Percentiles rank a stretch among this genome's conserved stretches.
phyloP scores from a whole-genome alignment of 2,113 vertebrate species.

The Piprites chloris region DNA sequence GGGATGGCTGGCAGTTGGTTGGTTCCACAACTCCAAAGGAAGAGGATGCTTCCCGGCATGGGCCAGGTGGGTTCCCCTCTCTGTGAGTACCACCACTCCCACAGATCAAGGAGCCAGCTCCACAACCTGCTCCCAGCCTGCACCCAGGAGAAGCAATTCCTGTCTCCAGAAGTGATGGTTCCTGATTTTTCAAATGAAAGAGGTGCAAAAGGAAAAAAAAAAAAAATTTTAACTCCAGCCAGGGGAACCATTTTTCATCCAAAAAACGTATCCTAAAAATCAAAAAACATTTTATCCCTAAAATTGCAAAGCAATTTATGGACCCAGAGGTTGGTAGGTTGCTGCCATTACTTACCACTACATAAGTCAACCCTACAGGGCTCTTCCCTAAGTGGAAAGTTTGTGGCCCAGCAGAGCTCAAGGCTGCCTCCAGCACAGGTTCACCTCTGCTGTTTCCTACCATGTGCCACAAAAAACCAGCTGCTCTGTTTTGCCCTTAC shows the following conservation, averaged over 20 bases:
- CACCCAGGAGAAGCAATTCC: background rate
- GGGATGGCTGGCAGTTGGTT: rapidly evolving
- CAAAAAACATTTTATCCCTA: background rate
- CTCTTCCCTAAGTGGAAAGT: background rate
- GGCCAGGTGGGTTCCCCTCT: rapidly evolving
- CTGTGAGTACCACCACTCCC: background rate
- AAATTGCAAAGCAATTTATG: background rate
- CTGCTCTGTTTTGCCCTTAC: background rate
- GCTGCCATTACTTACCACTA: background rate
- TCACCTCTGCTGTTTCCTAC: background rate
- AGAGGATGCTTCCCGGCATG: background rate
- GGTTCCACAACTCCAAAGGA: background rate
- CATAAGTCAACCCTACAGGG: rapidly evolving
- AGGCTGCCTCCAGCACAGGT: background rate
- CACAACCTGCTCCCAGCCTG: background rate
- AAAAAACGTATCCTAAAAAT: background rate
- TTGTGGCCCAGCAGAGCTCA: background rate
- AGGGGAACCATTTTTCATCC: rapidly evolving
- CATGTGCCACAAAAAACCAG: background rate
- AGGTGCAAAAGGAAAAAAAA: background rate
- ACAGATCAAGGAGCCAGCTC: background rate
- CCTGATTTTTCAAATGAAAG: background rate
- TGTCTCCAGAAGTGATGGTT: rapidly evolving
- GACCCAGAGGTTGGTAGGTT: background rate
- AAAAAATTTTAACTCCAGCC: background rate